Percentiles rank a stretch among this genome's conserved stretches.
These are phyloP conservation scores for Erythrocercus mccallii DNA, from an alignment of 2,113 vertebrate genomes.

Conservation along the genomic window DNA sequence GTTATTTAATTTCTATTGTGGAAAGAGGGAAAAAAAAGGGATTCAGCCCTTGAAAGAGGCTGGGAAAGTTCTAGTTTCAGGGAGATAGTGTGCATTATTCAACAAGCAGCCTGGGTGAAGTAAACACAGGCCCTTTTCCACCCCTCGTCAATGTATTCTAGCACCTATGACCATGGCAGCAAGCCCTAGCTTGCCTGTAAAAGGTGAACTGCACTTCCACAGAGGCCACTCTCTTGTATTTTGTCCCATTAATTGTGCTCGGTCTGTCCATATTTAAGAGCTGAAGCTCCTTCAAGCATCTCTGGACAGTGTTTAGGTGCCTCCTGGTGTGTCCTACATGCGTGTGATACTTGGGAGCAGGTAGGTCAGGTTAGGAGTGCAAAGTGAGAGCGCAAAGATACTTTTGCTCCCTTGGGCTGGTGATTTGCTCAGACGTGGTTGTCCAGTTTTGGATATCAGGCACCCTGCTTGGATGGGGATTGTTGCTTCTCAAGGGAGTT, in stretches of 20 bases:
- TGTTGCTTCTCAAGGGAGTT: not conserved
- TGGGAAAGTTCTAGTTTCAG: not conserved
- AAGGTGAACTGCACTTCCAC: not conserved
- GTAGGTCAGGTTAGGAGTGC: not conserved
- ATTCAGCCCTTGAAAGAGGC: not conserved
- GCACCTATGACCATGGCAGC: not conserved
- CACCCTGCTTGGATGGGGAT: not conserved
- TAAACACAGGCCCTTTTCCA: not conserved
- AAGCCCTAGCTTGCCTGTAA: not conserved
- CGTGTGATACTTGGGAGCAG: rapidly evolving
- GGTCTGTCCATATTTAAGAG: not conserved
- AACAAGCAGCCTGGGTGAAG: not conserved
- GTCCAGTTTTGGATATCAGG: not conserved
- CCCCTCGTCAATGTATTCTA: not conserved
- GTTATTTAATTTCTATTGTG: not conserved
- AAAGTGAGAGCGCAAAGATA: not conserved
- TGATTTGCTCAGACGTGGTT: not conserved
- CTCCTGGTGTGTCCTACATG: not conserved
- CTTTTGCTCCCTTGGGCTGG: not conserved
- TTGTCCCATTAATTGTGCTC: not conserved
- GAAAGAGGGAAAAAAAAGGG: not conserved
- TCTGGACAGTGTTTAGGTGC: not conserved
- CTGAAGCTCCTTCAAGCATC: not conserved
- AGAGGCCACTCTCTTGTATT: not conserved
- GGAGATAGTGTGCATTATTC: not conserved